Evolutionary conservation across 2,797 vertebrate genomes (phyloP), one percentile per base, ranked within the genome.

Genomic region (Hydrocynus forskahlii): DNA sequence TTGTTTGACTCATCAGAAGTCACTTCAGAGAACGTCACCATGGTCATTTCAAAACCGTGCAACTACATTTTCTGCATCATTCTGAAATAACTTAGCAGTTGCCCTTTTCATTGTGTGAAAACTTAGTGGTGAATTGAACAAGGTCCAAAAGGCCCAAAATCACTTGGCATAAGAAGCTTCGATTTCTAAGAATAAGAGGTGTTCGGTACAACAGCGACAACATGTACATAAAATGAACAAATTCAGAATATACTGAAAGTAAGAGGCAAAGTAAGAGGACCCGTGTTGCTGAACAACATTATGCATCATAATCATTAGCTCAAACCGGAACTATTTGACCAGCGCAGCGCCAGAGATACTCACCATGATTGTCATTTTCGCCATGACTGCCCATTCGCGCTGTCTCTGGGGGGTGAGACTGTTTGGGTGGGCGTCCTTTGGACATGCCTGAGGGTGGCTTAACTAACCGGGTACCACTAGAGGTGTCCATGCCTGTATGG

Each of bases 351-450:
- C 45, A 6, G 5, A n/a, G 43, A 45, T 80, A 91, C 93, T 93
- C 87, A 95, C 94, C 90, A 21, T 92, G 92, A 89, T 91, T 94
- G 92, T 92, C 91, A 90, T 93, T 92, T 90, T 92, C 93, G 63
- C 82, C 76, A 29, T 29, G 29, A 74, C 89, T 90, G n/a, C 88
- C 87, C 60, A 86, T 87, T 85, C 90, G 91, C 63, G 91, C 86
- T 68, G 89, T 85, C 85, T 94, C 93, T 62, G 91, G 92, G 43
- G 87, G 87, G 84, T 91, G 92, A 85, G 92, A 88, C 21, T 92
- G 92, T 84, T 94, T 95, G 74, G 90, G 83, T 81, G 86, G 90
- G 66, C 93, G 92, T 87, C 90, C 89, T 88, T 92, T 91, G 82
- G 93, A 88, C 80, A 92, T 90, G 52, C 91, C 89, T 38, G 92